A percentile compares a stretch with the other conserved stretches of the same genome.
Conservation (phyloP, 30 jellyfish, hydroid and myxozoan species). For the Turritopsis dohrnii region DNA sequence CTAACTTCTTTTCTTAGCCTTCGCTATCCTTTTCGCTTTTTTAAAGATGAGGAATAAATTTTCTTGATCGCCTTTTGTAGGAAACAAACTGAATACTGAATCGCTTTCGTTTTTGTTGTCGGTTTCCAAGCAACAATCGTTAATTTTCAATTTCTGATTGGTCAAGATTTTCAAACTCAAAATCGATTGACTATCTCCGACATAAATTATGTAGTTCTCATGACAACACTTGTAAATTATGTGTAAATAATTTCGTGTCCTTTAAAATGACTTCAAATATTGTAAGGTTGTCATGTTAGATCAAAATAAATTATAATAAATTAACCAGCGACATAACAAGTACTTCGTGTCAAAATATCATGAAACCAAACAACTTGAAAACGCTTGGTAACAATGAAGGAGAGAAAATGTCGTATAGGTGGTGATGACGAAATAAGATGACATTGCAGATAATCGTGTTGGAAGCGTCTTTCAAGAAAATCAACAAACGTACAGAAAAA, state of each 20-base stretch:
- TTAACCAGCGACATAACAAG: background rate
- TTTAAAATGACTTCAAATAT: background rate
- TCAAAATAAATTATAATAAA: background rate
- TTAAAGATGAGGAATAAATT: background rate
- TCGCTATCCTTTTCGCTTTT: background rate
- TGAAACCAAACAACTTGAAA: background rate
- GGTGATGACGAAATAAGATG: background rate
- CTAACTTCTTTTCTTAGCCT: background rate
- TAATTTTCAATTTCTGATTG: background rate
- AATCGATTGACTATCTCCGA: background rate
- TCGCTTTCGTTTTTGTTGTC: background rate
- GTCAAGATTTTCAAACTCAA: background rate
- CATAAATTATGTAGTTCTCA: slow-evolving; percentile 5
- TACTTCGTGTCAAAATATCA: background rate
- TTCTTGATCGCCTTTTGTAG: background rate
- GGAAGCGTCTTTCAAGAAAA: background rate
- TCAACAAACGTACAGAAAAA: background rate
- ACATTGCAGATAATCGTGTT: background rate
- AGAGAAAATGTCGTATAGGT: background rate
- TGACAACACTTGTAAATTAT: background rate
- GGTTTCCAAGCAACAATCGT: slow-evolving; percentile 6
- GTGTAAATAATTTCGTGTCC: slow-evolving; percentile 12
- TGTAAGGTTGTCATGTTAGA: background rate
- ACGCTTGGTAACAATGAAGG: background rate
- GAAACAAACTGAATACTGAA: background rate